A percentile compares a stretch with the other conserved stretches of the same genome.
Conservation (phyloP, 2,888 invertebrate species). For the Itoplectis maculator region DNA sequence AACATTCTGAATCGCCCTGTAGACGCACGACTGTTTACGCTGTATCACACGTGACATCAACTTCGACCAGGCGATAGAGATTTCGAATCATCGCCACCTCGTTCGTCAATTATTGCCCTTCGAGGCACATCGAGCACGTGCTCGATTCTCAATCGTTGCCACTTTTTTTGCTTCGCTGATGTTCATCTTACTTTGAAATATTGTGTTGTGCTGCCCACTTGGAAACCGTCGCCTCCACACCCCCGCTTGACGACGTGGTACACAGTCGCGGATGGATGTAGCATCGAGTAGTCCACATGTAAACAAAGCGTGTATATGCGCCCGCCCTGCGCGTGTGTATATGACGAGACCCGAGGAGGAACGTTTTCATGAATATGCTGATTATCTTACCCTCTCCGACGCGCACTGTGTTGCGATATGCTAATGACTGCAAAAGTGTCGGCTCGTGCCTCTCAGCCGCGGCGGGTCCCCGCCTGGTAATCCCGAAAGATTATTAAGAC, state of each 20-base stretch:
- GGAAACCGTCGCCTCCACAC: conserved; percentile 6
- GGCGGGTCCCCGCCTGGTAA: not conserved
- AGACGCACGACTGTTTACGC: too few species aligned
- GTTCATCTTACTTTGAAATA: conserved; percentile 76
- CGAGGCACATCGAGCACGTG: not conserved
- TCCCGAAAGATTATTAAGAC: conserved; percentile 3
- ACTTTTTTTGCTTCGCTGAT: conserved; percentile 4
- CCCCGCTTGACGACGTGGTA: conserved; percentile 27
- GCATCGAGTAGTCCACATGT: conserved; percentile 9
- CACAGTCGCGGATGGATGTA: conserved; percentile 10
- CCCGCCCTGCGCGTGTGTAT: not conserved
- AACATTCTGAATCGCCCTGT: too few species aligned
- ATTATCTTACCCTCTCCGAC: conserved; percentile 69
- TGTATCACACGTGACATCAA: too few species aligned
- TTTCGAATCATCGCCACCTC: not conserved
- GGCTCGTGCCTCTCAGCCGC: conserved; percentile 16
- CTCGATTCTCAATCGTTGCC: conserved; percentile 1
- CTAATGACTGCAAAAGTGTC: conserved; percentile 54
- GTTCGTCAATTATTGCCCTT: not conserved
- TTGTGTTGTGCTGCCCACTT: conserved; percentile 66
- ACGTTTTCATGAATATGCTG: conserved; percentile 77
- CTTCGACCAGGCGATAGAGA: too few species aligned
- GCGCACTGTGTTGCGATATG: conserved; percentile 62
- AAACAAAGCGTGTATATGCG: too few species aligned
- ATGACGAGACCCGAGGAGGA: conserved; percentile 31